A percentile compares a stretch with the other conserved stretches of the same genome.
Conservation (phyloP, 1,140 invertebrate genomes). For the Drosophila azteca region DNA sequence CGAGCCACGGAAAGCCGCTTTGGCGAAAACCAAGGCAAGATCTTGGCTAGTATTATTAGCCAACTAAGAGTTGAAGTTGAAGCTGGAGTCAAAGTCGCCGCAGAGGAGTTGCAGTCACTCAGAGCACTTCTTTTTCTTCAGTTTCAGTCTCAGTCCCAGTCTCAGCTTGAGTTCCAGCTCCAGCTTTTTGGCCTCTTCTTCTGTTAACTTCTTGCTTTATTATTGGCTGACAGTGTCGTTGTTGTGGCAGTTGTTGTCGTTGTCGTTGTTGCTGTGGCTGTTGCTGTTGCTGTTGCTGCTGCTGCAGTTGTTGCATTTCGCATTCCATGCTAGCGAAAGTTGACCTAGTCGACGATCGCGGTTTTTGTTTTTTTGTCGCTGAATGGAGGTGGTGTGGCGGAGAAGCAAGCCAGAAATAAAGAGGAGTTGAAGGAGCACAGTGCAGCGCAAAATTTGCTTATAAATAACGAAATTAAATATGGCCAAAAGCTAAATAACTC, state of each 20-base stretch:
- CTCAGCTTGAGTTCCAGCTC: slow-evolving; percentile 3
- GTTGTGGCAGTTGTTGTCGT: slow-evolving; percentile 44
- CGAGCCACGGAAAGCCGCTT: slow-evolving; percentile 14
- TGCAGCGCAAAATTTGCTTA: slow-evolving; percentile 66
- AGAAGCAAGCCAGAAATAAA: slow-evolving; percentile 3
- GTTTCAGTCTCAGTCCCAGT: slow-evolving; percentile 5
- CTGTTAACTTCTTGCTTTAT: slow-evolving; percentile 63
- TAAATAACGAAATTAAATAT: slow-evolving; percentile 81
- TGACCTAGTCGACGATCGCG: slow-evolving; percentile 80
- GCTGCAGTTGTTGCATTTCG: slow-evolving; percentile 70
- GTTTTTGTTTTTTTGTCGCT: slow-evolving; percentile 49
- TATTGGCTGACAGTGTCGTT: slow-evolving; percentile 77
- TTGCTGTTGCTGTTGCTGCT: slow-evolving; percentile 27
- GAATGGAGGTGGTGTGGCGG: slow-evolving; percentile 9
- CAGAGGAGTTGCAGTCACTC: slow-evolving; percentile 66
- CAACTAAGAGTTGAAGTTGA: slow-evolving; percentile 24
- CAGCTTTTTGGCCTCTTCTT: slow-evolving; percentile 8
- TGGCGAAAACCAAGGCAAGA: slow-evolving; percentile 50
- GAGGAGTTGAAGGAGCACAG: slow-evolving; percentile 24
- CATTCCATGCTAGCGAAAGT: slow-evolving; percentile 82
- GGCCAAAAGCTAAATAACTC: slow-evolving; percentile 68
- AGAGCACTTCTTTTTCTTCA: slow-evolving; percentile 65
- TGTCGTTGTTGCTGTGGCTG: slow-evolving; percentile 36
- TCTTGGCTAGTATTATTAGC: slow-evolving; percentile 71
- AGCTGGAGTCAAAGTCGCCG: slow-evolving; percentile 35